Percentiles rank a stretch among this genome's conserved stretches.
These are phyloP conservation scores for Sturnira hondurensis DNA, from an alignment of 2,113 vertebrate species.

Conservation along the genomic window DNA sequence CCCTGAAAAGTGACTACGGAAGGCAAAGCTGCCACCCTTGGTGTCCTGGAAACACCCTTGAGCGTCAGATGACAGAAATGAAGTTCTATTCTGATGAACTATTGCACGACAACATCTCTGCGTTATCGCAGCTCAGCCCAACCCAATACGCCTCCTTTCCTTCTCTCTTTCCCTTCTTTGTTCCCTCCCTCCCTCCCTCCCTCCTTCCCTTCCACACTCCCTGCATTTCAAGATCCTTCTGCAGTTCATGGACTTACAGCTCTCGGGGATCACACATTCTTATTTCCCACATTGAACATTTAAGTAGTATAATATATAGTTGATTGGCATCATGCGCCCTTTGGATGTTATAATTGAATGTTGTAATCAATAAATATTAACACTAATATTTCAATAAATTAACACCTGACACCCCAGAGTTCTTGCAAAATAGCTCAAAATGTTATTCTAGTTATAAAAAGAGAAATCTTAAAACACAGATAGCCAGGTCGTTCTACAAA, in stretches of 20 bases:
- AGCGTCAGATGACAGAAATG: not conserved
- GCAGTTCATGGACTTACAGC: not conserved
- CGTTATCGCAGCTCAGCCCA: not conserved
- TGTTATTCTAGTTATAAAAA: conserved; percentile 26
- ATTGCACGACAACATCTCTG: not conserved
- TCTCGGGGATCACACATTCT: not conserved
- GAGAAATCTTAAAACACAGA: not conserved
- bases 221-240: not conserved
- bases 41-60: not conserved
- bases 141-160: not conserved
- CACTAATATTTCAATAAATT: not conserved
- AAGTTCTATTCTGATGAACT: not conserved
- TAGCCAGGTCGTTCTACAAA: not conserved
- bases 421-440: conserved; percentile 24
- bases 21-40: not conserved
- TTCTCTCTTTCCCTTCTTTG: not conserved
- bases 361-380: not conserved
- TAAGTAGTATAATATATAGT: not conserved
- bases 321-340: not conserved
- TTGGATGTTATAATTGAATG: not conserved
- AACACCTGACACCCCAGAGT: not conserved
- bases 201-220: not conserved
- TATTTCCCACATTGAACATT: not conserved
- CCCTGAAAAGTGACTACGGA: not conserved
- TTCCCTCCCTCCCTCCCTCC: not conserved